A percentile compares a stretch with the other conserved stretches of the same genome.
These are phyloP conservation scores for Globodera ellingtonae DNA, from an alignment of 1,140 invertebrate genomes.

Conservation along the genomic window DNA sequence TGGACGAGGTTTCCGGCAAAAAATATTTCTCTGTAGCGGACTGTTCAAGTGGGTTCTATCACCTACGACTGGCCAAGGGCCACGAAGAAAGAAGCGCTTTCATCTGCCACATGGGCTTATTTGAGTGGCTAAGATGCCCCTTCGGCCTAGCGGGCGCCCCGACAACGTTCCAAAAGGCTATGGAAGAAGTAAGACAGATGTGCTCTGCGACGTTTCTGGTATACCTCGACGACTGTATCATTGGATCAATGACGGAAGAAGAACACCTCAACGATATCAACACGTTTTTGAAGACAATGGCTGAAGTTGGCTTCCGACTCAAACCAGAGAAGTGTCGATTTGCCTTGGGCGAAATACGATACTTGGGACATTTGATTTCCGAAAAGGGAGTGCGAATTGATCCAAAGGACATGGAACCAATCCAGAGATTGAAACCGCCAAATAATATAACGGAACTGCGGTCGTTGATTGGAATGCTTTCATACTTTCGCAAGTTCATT, in stretches of 20 bases:
- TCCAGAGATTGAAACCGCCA: constrained; percentile 17
- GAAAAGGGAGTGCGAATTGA: constrained; percentile 27
- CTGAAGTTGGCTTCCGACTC: constrained; percentile 18
- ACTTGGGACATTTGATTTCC: constrained; percentile 29
- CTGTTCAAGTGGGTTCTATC: constrained; percentile 26
- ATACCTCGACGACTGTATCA: constrained; percentile 37
- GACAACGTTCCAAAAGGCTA: constrained; percentile 20
- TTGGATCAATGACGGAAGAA: constrained; percentile 16
- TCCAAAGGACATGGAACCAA: constrained; percentile 20
- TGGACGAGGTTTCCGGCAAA: constrained; percentile 27
- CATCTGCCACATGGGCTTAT: constrained; percentile 4
- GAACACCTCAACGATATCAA: constrained; percentile 28
- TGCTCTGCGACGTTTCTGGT: constrained; percentile 30
- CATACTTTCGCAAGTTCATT: constrained; percentile 36
- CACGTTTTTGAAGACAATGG: constrained; percentile 8
- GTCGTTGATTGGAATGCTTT: constrained; percentile 26
- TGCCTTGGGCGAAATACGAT: constrained; percentile 12
- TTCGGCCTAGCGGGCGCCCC: constrained; percentile 30
- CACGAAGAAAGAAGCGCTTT: constrained; percentile 34
- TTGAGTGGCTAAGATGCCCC: constrained; percentile 21
- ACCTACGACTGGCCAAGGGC: constrained; percentile 5
- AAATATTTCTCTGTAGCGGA: constrained; percentile 13
- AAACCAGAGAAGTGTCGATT: constrained; percentile 32
- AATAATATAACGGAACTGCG: constrained; percentile 33
- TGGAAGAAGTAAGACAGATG: constrained; percentile 28